Evolutionary conservation across 2,888 invertebrate species (phyloP).

Genomic region (Ochropacha duplaris): DNA sequence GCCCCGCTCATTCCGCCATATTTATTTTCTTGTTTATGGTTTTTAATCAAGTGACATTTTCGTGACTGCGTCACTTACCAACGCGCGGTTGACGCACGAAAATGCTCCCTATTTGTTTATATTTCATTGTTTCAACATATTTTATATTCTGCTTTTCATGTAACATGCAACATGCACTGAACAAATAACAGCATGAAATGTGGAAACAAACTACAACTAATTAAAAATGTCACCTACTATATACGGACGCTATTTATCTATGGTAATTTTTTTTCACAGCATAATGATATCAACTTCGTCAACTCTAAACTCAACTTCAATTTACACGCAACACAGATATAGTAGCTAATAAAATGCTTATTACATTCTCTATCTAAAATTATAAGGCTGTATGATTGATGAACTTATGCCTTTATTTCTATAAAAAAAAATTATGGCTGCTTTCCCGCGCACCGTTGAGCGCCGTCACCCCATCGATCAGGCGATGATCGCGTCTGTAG

Average conservation of each 20-base stretch:
- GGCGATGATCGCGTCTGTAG: conserved; percentile 33
- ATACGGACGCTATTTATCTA: not conserved
- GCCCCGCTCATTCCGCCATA: conserved; percentile 30
- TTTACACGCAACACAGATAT: not conserved
- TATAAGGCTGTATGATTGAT: conserved; percentile 15
- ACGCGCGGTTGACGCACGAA: conserved; percentile 38
- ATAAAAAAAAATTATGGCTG: conserved; percentile 18
- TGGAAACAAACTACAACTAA: not conserved
- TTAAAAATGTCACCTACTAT: not conserved
- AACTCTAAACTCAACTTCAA: no score
- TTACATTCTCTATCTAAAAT: not conserved
- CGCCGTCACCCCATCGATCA: conserved; percentile 60
- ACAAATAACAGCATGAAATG: not conserved
- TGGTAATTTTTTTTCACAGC: not conserved
- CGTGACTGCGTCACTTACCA: conserved; percentile 61
- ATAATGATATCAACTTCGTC: not conserved
- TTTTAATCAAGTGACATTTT: conserved; percentile 64
- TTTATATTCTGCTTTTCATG: not conserved
- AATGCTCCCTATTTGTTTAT: conserved; percentile 15
- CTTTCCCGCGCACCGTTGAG: not conserved
- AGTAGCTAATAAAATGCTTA: not conserved
- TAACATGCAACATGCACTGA: not conserved
- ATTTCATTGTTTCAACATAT: not conserved
- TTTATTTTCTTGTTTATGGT: conserved; percentile 45
- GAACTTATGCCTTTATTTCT: conserved; percentile 20